Evolutionary conservation across 2,888 invertebrate species (phyloP).

Genomic region (Dynastes grantii): DNA sequence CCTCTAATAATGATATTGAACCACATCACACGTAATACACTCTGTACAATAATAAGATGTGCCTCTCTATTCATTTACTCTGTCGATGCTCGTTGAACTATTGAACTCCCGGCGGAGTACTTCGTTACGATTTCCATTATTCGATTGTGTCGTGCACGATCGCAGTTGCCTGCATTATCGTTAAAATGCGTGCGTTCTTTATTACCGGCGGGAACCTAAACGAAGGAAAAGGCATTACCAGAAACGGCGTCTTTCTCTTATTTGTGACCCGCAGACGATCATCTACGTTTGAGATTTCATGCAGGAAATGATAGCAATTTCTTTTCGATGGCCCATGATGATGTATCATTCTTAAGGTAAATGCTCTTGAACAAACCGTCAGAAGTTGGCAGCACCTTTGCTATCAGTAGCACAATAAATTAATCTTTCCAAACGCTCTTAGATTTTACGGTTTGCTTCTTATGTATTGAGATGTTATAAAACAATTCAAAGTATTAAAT

Average conservation of each 20-base stretch:
- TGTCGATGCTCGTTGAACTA: slow-evolving; percentile 39
- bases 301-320: slow-evolving; percentile 40
- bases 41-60: slow-evolving; percentile 15
- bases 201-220: slow-evolving; percentile 30
- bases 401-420: too few relatives aligned
- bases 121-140: slow-evolving; percentile 43
- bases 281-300: slow-evolving; percentile 37
- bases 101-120: slow-evolving; percentile 33
- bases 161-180: slow-evolving; percentile 37
- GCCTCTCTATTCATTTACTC: background rate
- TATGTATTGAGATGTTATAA: too few relatives aligned
- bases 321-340: slow-evolving; percentile 37
- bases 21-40: background rate
- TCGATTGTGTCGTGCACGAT: slow-evolving; percentile 36
- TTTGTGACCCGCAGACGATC: slow-evolving; percentile 32
- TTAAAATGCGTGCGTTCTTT: slow-evolving; percentile 42
- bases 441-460: too few relatives aligned
- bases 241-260: slow-evolving; percentile 20
- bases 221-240: slow-evolving; percentile 29
- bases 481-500: too few relatives aligned
- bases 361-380: too few relatives aligned
- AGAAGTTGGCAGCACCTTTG: too few relatives aligned
- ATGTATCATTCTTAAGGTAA: background rate
- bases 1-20: background rate
- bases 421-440: too few relatives aligned